Evolutionary conservation across 2,113 vertebrate genomes (phyloP), one percentile per base, ranked within the genome.

Genomic region (Gymnocephalus cernua): DNA sequence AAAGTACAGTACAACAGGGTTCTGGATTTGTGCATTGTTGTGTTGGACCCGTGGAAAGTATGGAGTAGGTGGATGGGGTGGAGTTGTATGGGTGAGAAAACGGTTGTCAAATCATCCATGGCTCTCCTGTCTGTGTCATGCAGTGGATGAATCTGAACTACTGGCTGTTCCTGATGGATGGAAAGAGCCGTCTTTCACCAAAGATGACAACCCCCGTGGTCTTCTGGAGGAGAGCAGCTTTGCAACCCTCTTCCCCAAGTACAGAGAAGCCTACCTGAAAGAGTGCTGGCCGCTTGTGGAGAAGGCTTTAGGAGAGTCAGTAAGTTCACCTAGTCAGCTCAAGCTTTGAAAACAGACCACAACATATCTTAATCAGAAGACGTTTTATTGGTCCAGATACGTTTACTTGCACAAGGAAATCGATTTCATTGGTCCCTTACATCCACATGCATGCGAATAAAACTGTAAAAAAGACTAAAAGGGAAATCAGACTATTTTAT

Each of bases 141-240:
- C 38, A 89, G 88, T 29, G 69, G 88, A 92, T 48, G 90, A 97
- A 50, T 86, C 95, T 1, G 97, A 98, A 4, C 97, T 99, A 32
- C 93, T 99, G 23, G 97, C 96, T 3, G 98, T 99, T 41, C 97
- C 97, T 4, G 97, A 99, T 57, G 98, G 97, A 59, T 99, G 98
- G 98, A 98, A 96, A 72, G 97, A 99, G 81, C 94, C 96, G 0
- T 1, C 88, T 0, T 99, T 99, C 89, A 96, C 91, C 11, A 95
- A 87, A 85, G 96, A 96, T 0, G 97, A 99, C 93, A 99, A 99
- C 71, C 97, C 97, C 16, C 96, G 88, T 13, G 97, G 98, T 5
- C 90, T 99, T 21, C 83, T 99, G 93, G 98, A 99, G 77, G 98
- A 99, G 86, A 99, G 98, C 95, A 99, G 97, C 88, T 99, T 99